Base-by-base conservation (phyloP, 2,797 vertebrate genomes). In the Paramormyrops hopkinsi region DNA sequence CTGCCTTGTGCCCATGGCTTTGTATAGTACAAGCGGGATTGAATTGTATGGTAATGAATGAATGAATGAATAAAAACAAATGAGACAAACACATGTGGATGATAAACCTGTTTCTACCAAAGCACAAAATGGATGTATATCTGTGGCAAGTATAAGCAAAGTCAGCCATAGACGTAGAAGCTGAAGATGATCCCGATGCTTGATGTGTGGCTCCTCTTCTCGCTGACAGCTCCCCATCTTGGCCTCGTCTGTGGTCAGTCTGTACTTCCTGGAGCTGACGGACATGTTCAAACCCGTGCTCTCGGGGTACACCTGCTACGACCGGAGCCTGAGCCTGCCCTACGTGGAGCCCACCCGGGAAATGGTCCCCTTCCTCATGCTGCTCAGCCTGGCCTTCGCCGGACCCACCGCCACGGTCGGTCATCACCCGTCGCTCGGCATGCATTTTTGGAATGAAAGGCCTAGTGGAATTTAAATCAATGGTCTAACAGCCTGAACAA, bases 231-330 rank as follows among this genome's bases (percentile, higher is more conserved):
- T 99, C 93, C 98, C 98, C 2, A 99, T 99, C 92, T 92, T 99
- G 95, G 97, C 98, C 29, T 99, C 98, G 3, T 99, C 97, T 1
- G 96, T 98, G 92, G 98, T 98, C 89, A 98, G 97, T 91, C 96
- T 99, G 14, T 99, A 99, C 93, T 99, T 99, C 93, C 95, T 99
- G 90, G 98, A 99, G 93, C 97, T 98, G 94, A 99, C 98, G 0
- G 98, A 99, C 93, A 95, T 99, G 93, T 99, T 99, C 95, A 98
- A 98, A 92, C 98, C 98, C 0, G 97, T 98, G 53, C 97, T 97
- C 83, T 97, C 97, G 14, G 98, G 98, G 82, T 99, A 98, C 93
- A 97, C 95, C 93, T 99, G 98, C 95, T 97, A 99, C 90, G 98
- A 99, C 95, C 97, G 98, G 89, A 99, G 97, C 91, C 95, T 99